Percentiles rank a stretch among this genome's conserved stretches.
phyloP scores from a whole-genome alignment of 2,888 invertebrate genomes.

The Andricus quercusramuli region DNA sequence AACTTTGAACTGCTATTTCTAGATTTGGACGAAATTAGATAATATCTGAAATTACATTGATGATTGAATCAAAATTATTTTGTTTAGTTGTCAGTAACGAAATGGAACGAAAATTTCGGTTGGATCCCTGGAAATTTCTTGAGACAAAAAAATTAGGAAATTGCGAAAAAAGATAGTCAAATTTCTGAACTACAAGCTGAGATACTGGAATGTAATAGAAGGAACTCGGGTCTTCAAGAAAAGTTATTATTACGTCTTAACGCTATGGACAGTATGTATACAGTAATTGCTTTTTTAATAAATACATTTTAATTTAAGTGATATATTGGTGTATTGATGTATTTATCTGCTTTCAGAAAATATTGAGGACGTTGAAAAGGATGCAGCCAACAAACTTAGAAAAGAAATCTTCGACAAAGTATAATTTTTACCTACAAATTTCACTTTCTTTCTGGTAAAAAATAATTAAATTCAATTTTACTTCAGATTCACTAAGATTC shows the following conservation, averaged over 20 bases:
- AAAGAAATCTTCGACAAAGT: neutral
- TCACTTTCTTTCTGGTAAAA: neutral
- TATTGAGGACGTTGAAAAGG: no score
- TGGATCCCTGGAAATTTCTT: neutral
- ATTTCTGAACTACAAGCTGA: no score
- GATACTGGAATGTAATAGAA: neutral
- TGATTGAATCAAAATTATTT: no score
- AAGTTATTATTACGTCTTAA: neutral
- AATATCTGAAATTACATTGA: no score
- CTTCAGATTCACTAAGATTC: neutral
- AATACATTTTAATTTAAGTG: neutral
- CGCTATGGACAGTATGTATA: conserved; percentile 5
- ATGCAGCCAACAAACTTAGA: no score
- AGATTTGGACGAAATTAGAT: no score
- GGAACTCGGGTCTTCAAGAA: conserved; percentile 4
- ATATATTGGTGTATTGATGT: no score
- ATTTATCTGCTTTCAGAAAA: no score
- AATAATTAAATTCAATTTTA: neutral
- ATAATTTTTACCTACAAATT: no score
- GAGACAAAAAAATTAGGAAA: neutral
- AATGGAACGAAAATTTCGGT: no score
- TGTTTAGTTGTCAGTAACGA: no score
- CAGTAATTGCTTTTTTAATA: neutral
- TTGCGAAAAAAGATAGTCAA: neutral
- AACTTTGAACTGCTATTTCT: no score